A percentile compares a stretch with the other conserved stretches of the same genome.
These are phyloP conservation scores for Poecilia picta DNA, from an alignment of 2,797 vertebrate species.

Conservation along the genomic window DNA sequence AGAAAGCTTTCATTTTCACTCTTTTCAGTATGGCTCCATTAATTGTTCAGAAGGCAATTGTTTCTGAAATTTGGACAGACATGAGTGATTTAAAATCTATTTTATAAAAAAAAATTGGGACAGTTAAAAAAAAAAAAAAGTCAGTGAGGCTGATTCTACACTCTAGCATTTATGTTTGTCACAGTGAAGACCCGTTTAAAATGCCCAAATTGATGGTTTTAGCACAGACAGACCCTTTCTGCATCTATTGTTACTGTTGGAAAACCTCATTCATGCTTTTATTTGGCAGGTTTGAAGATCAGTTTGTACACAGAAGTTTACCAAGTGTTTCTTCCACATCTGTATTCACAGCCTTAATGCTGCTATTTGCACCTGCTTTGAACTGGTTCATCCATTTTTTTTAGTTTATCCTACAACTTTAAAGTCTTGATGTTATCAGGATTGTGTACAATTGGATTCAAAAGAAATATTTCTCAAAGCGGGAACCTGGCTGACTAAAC, in stretches of 20 bases:
- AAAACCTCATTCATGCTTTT: conserved; percentile 12
- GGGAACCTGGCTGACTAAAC: neutral
- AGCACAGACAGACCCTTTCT: conserved; percentile 34
- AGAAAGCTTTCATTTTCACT: conserved; percentile 13
- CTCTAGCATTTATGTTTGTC: conserved; percentile 17
- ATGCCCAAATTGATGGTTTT: conserved; percentile 27
- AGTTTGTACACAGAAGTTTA: neutral
- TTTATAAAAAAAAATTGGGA: conserved; percentile 60
- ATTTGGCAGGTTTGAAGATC: conserved; percentile 2
- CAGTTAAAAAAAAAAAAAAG: conserved; percentile 6
- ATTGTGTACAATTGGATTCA: neutral
- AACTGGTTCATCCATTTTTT: neutral
- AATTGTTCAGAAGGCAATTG: conserved; percentile 24
- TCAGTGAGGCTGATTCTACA: conserved; percentile 15
- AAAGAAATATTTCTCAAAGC: neutral
- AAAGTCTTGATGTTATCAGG: neutral
- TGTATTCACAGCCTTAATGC: neutral
- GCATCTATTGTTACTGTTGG: conserved; percentile 27
- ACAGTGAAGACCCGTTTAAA: conserved; percentile 12
- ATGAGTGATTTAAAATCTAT: conserved; percentile 39
- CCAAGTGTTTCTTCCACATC: neutral
- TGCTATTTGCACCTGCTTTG: conserved; percentile 15
- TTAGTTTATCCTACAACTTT: conserved; percentile 2
- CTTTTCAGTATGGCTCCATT: conserved; percentile 38
- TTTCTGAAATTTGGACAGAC: conserved; percentile 29